These are phyloP conservation scores for Alectoris magna DNA, from an alignment of 2,797 vertebrate genomes.

Conservation along the genomic window DNA sequence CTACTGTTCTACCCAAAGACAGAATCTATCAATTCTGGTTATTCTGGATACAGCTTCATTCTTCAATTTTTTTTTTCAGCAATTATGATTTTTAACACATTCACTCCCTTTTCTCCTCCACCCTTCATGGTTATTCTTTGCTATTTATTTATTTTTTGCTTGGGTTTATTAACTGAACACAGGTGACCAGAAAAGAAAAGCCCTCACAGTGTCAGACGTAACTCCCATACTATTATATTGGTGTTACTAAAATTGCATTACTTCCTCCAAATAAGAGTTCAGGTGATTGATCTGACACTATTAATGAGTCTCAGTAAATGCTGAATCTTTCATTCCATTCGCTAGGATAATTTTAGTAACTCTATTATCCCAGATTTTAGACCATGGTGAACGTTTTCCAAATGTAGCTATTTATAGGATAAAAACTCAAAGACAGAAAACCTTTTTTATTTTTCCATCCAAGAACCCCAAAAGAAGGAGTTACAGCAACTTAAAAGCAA, in stretches of 20 bases:
- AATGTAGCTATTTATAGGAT: background rate
- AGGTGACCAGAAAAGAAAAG: background rate
- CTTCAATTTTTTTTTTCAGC: background rate
- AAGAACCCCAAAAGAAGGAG: background rate
- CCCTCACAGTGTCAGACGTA: background rate
- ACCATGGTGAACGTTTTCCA: background rate
- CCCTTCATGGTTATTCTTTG: background rate
- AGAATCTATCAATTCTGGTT: background rate
- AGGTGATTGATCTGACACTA: constrained; percentile 43
- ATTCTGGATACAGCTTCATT: background rate
- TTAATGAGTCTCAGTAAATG: constrained; percentile 42
- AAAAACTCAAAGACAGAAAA: background rate
- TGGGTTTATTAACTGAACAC: background rate
- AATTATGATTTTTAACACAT: background rate
- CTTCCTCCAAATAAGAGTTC: constrained; percentile 36
- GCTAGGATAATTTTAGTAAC: constrained; percentile 44
- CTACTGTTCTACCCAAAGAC: background rate
- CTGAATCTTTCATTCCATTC: constrained; percentile 38
- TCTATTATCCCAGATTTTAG: constrained; percentile 43
- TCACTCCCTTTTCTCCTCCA: background rate
- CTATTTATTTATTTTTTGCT: background rate
- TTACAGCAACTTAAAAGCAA: background rate
- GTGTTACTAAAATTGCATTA: constrained; percentile 22
- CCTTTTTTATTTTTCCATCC: background rate
- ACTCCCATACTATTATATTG: background rate